Evolutionary conservation across 2,888 invertebrate genomes (phyloP).

Genomic region (Saturnia pavonia): DNA sequence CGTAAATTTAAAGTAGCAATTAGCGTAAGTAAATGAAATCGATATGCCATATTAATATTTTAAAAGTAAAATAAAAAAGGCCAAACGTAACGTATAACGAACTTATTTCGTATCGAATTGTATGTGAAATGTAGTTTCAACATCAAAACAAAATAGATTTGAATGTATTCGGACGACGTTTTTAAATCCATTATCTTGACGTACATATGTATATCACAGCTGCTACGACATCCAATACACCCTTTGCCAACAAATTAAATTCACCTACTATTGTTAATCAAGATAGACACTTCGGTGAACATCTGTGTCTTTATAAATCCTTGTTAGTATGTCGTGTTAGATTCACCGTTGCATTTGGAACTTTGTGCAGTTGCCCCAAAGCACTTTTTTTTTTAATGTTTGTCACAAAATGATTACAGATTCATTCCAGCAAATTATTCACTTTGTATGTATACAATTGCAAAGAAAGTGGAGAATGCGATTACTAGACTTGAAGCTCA

Average conservation of each 20-base stretch:
- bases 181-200: slow-evolving; percentile 63
- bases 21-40: no score
- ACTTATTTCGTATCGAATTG: no score
- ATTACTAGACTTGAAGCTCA: background rate
- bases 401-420: slow-evolving; percentile 57
- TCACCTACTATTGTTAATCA: slow-evolving; percentile 72
- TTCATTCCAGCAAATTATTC: slow-evolving; percentile 38
- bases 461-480: slow-evolving; percentile 8
- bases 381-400: slow-evolving; percentile 21
- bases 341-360: slow-evolving; percentile 32
- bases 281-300: slow-evolving; percentile 69
- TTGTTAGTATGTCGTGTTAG: background rate
- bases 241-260: slow-evolving; percentile 65
- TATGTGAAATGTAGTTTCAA: background rate
- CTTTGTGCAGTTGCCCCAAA: slow-evolving; percentile 35
- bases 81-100: no score
- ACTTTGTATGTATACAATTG: no score
- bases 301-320: slow-evolving; percentile 59
- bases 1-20: no score
- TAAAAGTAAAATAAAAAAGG: no score
- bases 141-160: slow-evolving; percentile 15
- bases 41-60: no score
- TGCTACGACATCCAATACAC: slow-evolving; percentile 50
- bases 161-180: slow-evolving; percentile 31
- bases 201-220: slow-evolving; percentile 57